Conservation (phyloP, 2,888 invertebrate genomes). For the Caenorhabditis sinica region DNA sequence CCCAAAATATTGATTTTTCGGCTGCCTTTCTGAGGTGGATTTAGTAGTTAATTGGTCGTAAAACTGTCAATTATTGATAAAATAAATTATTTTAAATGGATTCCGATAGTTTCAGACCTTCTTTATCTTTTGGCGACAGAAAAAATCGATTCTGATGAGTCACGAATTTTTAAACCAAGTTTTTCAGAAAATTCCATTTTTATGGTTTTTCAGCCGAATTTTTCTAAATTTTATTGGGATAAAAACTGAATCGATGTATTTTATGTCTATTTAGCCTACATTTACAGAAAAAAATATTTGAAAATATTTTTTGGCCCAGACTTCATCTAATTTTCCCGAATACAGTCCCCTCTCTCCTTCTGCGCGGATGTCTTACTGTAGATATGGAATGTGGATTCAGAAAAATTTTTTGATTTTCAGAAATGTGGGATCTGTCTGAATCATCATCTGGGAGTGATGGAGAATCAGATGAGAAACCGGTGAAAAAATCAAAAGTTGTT, state of each 20-base stretch:
- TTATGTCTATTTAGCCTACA: neutral
- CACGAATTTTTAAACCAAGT: constrained; percentile 43
- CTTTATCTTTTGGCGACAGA: neutral
- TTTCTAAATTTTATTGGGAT: constrained; percentile 2
- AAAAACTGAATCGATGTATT: neutral
- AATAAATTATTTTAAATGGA: constrained; percentile 12
- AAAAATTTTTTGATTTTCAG: neutral
- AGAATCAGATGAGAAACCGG: constrained; percentile 60
- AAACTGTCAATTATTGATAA: neutral
- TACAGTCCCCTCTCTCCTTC: neutral
- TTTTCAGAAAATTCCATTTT: constrained; percentile 26
- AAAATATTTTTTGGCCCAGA: neutral
- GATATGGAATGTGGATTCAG: neutral
- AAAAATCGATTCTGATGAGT: constrained; percentile 2
- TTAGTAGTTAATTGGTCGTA: neutral
- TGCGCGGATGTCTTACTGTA: neutral
- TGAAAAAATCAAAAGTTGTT: constrained; percentile 15
- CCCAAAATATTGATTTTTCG: constrained; percentile 4
- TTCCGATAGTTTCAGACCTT: neutral
- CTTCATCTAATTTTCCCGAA: neutral
- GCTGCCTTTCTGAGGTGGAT: neutral
- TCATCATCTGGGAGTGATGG: constrained; percentile 65
- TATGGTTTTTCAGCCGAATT: neutral
- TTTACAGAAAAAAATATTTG: neutral
- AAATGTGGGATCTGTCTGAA: constrained; percentile 70